A percentile compares a stretch with the other conserved stretches of the same genome.
Evolutionary conservation across 23 tunicate genomes (phyloP).

Genomic region (Aplidium turbinatum): DNA sequence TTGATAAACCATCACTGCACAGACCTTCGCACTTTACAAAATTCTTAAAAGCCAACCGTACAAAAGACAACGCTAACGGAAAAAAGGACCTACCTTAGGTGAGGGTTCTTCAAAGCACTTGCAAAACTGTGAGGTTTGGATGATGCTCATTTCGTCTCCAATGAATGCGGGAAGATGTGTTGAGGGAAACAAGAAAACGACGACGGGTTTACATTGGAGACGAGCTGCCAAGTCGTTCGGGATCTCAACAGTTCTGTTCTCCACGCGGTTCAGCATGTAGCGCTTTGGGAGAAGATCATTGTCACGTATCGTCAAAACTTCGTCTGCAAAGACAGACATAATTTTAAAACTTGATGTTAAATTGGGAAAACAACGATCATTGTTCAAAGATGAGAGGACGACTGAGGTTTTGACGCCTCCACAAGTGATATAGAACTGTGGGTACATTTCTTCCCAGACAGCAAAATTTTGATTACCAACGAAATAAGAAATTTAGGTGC

Average conservation of each 20-base stretch:
- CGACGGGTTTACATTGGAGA: constrained; percentile 28
- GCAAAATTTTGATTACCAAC: no score
- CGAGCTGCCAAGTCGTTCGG: constrained; percentile 28
- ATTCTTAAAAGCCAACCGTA: no score
- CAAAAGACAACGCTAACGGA: no score
- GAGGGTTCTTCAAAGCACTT: constrained; percentile 33
- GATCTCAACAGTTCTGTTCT: constrained; percentile 13
- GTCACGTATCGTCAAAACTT: constrained; percentile 13
- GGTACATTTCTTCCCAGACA: no score
- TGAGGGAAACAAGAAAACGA: constrained; percentile 27
- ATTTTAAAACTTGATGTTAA: no score
- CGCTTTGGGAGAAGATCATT: constrained; percentile 49
- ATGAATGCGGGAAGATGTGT: constrained; percentile 33
- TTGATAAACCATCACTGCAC: no score
- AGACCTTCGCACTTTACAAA: no score
- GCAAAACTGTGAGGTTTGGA: constrained; percentile 41
- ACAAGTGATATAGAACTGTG: no score
- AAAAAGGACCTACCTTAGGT: constrained; percentile 18
- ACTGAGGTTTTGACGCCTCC: no score
- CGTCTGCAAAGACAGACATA: constrained; percentile 20
- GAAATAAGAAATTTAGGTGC: no score
- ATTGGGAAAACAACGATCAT: no score
- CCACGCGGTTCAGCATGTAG: constrained; percentile 1
- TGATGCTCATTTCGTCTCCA: constrained; percentile 38
- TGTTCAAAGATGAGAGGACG: no score